phyloP scores from a whole-genome alignment of 2,797 vertebrate genomes.

The Syndactyla subalaris region DNA sequence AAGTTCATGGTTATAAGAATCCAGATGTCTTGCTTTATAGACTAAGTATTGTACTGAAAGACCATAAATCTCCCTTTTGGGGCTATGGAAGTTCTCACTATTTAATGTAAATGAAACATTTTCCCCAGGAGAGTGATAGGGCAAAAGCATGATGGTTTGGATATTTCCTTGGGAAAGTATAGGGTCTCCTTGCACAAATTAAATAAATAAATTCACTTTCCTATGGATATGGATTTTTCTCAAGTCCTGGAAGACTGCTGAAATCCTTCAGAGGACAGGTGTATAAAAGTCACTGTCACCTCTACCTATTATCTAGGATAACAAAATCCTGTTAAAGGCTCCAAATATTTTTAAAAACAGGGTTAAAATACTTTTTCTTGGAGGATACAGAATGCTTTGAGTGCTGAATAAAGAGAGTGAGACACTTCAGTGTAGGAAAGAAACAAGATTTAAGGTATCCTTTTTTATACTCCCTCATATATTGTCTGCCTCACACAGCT shows the following conservation, averaged over 20 bases:
- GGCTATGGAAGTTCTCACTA: neutral
- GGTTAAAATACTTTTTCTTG: neutral
- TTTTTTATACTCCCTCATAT: neutral
- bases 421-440: neutral
- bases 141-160: neutral
- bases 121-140: neutral
- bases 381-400: neutral
- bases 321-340: neutral
- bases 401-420: neutral
- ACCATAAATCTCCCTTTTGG: neutral
- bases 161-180: neutral
- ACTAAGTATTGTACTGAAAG: neutral
- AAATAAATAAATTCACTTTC: neutral
- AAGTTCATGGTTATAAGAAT: neutral
- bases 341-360: neutral
- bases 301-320: neutral
- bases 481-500: neutral
- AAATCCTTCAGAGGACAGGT: neutral
- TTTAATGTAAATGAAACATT: neutral
- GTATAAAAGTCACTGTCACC: neutral
- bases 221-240: neutral
- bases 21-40: neutral
- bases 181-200: neutral
- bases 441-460: neutral
- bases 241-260: neutral